A percentile compares a stretch with the other conserved stretches of the same genome.
phyloP scores from a whole-genome alignment of 2,797 vertebrate species.

The Tenualosa thibaudeaui region DNA sequence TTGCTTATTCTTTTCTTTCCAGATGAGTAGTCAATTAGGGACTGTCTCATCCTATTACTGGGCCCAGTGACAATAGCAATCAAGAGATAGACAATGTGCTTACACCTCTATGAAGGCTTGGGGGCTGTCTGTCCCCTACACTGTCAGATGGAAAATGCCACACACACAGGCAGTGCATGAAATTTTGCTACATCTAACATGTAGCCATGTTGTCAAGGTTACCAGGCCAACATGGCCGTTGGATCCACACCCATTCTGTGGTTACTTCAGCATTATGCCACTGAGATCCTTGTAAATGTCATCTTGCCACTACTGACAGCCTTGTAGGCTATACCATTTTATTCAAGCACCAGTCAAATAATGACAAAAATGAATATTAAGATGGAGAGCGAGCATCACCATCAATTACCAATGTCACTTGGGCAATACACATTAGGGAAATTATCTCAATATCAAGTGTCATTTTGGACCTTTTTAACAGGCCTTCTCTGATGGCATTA shows the following conservation, averaged over 20 bases:
- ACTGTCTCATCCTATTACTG: background rate
- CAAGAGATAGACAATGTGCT: background rate
- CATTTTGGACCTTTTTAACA: background rate
- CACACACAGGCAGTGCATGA: background rate
- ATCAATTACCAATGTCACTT: background rate
- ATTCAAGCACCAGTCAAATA: background rate
- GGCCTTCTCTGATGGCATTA: background rate
- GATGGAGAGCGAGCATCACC: background rate
- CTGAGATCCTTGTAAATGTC: background rate
- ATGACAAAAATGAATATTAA: background rate
- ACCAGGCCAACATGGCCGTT: constrained; percentile 11
- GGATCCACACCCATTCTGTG: constrained; percentile 1
- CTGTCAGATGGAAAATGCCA: background rate
- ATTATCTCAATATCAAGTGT: background rate
- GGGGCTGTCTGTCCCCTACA: background rate
- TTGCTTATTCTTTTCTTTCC: background rate
- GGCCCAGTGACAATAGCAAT: background rate
- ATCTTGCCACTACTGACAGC: background rate
- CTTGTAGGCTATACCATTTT: background rate
- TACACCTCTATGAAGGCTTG: background rate
- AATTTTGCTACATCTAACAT: background rate
- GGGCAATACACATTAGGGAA: background rate
- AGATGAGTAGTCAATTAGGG: background rate
- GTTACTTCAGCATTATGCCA: background rate
- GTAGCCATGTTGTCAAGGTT: constrained; percentile 17